Base-by-base conservation (phyloP, 2,797 vertebrate species). In the Platyrinchus mystaceus region DNA sequence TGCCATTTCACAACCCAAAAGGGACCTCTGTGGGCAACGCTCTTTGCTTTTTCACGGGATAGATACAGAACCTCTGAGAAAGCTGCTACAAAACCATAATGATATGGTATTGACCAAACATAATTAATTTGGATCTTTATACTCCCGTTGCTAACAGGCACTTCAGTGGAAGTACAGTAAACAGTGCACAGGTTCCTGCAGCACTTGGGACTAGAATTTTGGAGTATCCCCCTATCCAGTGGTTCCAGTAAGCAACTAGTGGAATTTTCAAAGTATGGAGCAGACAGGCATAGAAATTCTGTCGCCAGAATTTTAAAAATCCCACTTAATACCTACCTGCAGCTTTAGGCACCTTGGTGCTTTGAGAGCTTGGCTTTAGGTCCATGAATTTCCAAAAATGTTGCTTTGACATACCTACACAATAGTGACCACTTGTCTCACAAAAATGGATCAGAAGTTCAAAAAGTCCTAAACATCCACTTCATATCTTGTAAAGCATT, bases 41-140 rank as follows among this genome's bases (percentile, higher is more conserved):
- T 16, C 59, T 94, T 73, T 46, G 52, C 36, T 63, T 58, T 83
- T 87, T 37, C 50, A 20, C 37, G 63, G 82, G 92, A 56, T 66
- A 68, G 91, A 92, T 77, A n/a, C 53, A 76, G 68, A 93, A 82
- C 91, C 82, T 95, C 82, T 58, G 67, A 94, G 77, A 93, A 63
- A 81, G 59, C 39, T 73, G 80, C 74, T 90, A 64, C 77, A 90
- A 94, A 68, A 66, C 70, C 95, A 84, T 82, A 93, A 94, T 64
- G 56, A 94, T 9, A 52, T 12, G 43, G 44, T 64, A 86, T 86
- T 78, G 81, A 89, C 69, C 52, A 76, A 43, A 50, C 62, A 90
- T 17, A 66, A 84, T 80, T 83, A 62, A 89, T 87, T 90, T 83
- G 24, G 30, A 41, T 92, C 75, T 68, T 87, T 67, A 28, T 2